Evolutionary conservation across 1,140 invertebrate genomes (phyloP), one percentile per base, ranked within the genome.

Genomic region (Drosophila neocordata): DNA sequence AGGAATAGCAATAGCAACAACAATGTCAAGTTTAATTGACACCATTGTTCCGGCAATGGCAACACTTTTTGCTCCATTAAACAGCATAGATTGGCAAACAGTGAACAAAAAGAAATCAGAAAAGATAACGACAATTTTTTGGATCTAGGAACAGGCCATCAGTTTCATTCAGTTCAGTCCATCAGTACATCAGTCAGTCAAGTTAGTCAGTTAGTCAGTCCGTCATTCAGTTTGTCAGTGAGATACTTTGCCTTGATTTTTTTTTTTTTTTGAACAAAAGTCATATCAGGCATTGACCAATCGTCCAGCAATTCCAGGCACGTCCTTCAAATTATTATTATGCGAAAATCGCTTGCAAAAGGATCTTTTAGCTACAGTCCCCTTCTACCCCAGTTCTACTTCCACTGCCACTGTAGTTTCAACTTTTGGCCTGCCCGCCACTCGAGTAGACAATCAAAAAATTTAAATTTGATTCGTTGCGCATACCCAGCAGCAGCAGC

Each of bases 261-360:
- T 24, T 24, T 0, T 24, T 24, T 24, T 24, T 24, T 31, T 20
- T 20, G 56, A 80, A 72, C 63, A 64, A 67, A 66, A 20, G 72
- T 48, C 73, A 66, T 61, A 65, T 71, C 72, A 60, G 72, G 53
- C 68, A 66, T 61, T 79, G 82, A 68, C 82, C 82, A 82, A 48
- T 48, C 41, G 74, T 81, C 53, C 85, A 84, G 69, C 77, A 81
- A 89, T 89, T 84, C 85, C 59, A 67, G 69, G 80, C 85, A 89
- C 85, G 85, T 89, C 73, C 73, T 65, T 80, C 85, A 89, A 89
- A 89, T 89, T 89, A 89, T 89, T 89, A 89, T 89, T 89, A 89
- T 89, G 85, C 85, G 85, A 79, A 89, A 89, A 81, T 89, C 80
- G 85, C 85, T 89, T 74, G 85, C 85, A 88, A 88, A 88, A 87